Evolutionary conservation across 2,797 vertebrate genomes (phyloP).

Genomic region (Channallabes apus): DNA sequence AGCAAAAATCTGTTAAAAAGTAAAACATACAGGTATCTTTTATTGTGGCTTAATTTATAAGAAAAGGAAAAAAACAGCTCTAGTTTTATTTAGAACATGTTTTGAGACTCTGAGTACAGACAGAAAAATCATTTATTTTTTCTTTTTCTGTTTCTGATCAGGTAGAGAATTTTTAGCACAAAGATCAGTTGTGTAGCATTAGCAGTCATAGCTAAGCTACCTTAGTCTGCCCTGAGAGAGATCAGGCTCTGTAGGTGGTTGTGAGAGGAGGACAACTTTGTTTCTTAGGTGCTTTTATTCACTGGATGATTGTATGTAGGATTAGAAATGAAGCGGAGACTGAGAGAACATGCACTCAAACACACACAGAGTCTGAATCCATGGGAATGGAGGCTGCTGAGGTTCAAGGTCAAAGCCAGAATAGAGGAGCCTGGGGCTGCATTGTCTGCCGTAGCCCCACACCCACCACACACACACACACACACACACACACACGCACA

Average conservation of each 20-base stretch:
- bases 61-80: too few relatives aligned
- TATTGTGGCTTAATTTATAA: not conserved
- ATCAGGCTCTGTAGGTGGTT: constrained; percentile 33
- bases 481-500: constrained; percentile 51
- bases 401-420: constrained; percentile 85
- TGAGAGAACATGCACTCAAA: constrained; percentile 53
- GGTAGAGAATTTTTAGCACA: not conserved
- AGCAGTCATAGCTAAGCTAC: constrained; percentile 16
- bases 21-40: not conserved
- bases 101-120: not conserved
- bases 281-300: constrained; percentile 14
- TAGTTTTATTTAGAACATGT: constrained; percentile 23
- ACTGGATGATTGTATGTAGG: constrained; percentile 49
- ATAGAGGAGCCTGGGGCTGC: constrained; percentile 79
- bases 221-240: not conserved
- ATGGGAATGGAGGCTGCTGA: constrained; percentile 78
- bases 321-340: constrained; percentile 59
- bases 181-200: constrained; percentile 7
- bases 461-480: constrained; percentile 61
- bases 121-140: not conserved
- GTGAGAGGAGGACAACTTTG: constrained; percentile 19
- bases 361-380: constrained; percentile 71
- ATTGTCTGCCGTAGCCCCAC: constrained; percentile 71
- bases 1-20: not conserved
- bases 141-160: not conserved